Percentiles rank a stretch among this genome's conserved stretches.
Evolutionary conservation across 2,797 vertebrate species (phyloP).

Genomic region (Harpagifer antarcticus): DNA sequence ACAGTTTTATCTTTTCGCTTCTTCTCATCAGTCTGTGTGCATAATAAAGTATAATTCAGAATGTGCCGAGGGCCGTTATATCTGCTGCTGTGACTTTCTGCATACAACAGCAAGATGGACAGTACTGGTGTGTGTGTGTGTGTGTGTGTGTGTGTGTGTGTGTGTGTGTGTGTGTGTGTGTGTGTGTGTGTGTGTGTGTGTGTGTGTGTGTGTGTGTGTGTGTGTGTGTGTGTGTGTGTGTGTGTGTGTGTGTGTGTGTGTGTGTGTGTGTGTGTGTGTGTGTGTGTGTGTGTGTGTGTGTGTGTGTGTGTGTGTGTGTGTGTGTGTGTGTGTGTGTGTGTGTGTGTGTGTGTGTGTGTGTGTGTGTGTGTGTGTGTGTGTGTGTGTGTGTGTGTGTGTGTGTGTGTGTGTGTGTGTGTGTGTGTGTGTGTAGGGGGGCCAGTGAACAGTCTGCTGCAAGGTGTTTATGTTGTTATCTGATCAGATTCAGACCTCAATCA

Average conservation of each 20-base stretch:
- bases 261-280: no score
- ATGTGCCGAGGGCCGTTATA: conserved; percentile 35
- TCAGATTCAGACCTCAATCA: conserved; percentile 70
- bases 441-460: conserved; percentile 40
- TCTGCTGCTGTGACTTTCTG: conserved; percentile 34
- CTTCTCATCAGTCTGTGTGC: conserved; percentile 26
- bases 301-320: no score
- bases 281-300: no score
- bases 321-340: no score
- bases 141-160: no score
- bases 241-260: no score
- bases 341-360: no score
- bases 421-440: not conserved
- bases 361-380: no score
- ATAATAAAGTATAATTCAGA: conserved; percentile 48
- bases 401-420: not conserved
- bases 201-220: not conserved
- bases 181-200: no score
- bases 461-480: conserved; percentile 69
- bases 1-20: conserved; percentile 18
- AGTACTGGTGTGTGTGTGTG: conserved; percentile 4
- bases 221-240: not conserved
- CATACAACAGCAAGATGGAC: conserved; percentile 39
- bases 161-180: not conserved
- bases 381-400: not conserved